phyloP scores from a whole-genome alignment of 1,140 invertebrate genomes.

The Trissolcus basalis region DNA sequence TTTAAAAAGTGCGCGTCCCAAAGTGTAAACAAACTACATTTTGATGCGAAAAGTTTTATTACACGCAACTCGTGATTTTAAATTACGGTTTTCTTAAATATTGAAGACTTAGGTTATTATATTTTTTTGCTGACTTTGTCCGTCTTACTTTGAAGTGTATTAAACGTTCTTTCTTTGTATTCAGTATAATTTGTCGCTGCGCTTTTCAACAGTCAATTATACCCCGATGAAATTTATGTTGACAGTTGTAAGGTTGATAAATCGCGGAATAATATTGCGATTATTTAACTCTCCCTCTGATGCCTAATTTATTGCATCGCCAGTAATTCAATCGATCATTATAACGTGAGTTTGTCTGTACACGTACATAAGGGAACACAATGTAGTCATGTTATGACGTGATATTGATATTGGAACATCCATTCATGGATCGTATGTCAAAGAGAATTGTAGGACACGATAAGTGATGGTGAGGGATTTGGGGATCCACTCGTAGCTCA shows the following conservation, averaged over 20 bases:
- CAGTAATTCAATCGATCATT: slow-evolving; percentile 39
- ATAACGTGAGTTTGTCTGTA: slow-evolving; percentile 10
- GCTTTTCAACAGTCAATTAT: no score
- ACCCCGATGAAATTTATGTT: slow-evolving; percentile 17
- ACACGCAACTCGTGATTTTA: no score
- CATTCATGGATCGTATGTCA: slow-evolving; percentile 46
- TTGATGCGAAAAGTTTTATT: no score
- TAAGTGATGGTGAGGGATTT: slow-evolving; percentile 45
- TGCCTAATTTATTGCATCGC: slow-evolving; percentile 44
- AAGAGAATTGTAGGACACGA: slow-evolving; percentile 40
- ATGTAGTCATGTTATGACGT: slow-evolving; percentile 50
- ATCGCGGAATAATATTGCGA: slow-evolving; percentile 9
- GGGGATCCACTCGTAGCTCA: slow-evolving; percentile 26
- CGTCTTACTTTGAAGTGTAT: no score
- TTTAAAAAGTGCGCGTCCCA: no score
- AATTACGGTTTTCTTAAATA: no score
- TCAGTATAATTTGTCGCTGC: no score
- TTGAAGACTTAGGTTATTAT: no score
- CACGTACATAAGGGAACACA: slow-evolving; percentile 23
- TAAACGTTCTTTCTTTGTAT: no score
- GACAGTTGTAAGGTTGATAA: slow-evolving; percentile 12
- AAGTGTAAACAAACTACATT: no score
- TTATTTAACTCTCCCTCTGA: slow-evolving; percentile 10
- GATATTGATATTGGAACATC: slow-evolving; percentile 51
- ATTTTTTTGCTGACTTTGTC: no score